Evolutionary conservation across 2,888 invertebrate genomes (phyloP).

Genomic region (Idaea aversata): DNA sequence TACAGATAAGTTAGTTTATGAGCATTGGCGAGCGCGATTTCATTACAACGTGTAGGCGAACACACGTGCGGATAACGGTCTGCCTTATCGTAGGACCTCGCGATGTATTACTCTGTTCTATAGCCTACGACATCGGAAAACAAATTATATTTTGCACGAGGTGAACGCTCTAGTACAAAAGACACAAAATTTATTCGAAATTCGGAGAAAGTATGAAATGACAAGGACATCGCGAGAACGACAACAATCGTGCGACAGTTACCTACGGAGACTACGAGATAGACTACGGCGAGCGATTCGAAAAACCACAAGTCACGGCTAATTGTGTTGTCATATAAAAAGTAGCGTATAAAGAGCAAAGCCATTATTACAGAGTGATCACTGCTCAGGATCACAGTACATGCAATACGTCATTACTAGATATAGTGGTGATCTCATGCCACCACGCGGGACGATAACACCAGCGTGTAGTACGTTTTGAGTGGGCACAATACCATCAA

Average conservation of each 20-base stretch:
- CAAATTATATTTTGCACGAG: slow-evolving; percentile 36
- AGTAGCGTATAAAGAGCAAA: slow-evolving; percentile 37
- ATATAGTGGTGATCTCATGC: slow-evolving; percentile 75
- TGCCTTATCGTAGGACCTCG: slow-evolving; percentile 49
- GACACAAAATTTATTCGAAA: slow-evolving; percentile 16
- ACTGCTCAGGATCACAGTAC: slow-evolving; percentile 24
- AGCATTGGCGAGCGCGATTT: slow-evolving; percentile 37
- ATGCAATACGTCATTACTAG: slow-evolving; percentile 64
- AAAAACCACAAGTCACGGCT: slow-evolving; percentile 16
- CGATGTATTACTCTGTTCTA: slow-evolving; percentile 32
- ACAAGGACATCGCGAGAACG: slow-evolving; percentile 12
- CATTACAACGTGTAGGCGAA: slow-evolving; percentile 48
- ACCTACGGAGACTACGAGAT: too few relatives aligned
- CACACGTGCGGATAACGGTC: slow-evolving; percentile 66
- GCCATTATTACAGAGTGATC: slow-evolving; percentile 37
- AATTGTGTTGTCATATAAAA: slow-evolving; percentile 22
- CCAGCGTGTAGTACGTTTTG: slow-evolving; percentile 32
- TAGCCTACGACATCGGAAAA: slow-evolving; percentile 34
- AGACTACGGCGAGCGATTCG: slow-evolving; percentile 9
- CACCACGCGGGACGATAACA: slow-evolving; percentile 50
- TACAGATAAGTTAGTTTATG: slow-evolving; percentile 26
- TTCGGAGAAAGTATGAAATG: slow-evolving; percentile 19
- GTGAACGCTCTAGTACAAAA: slow-evolving; percentile 18
- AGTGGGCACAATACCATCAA: slow-evolving; percentile 37
- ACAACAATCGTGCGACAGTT: not conserved